Percentiles rank a stretch among this genome's conserved stretches.
phyloP scores from a whole-genome alignment of 2,113 vertebrate species.

The Lepidothrix coronata region DNA sequence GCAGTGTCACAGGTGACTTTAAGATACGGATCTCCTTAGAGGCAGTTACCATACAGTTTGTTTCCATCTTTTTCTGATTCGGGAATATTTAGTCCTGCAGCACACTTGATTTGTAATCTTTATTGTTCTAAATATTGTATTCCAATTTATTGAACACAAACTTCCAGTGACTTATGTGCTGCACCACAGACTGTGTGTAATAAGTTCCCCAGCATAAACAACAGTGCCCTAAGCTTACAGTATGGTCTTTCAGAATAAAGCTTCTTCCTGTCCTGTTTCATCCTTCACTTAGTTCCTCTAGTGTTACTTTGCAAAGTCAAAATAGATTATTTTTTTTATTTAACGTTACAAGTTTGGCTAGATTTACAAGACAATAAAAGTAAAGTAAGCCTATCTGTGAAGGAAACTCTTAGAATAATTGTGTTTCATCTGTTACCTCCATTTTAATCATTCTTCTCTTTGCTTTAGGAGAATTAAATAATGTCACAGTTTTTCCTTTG shows the following conservation, averaged over 20 bases:
- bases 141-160: not conserved
- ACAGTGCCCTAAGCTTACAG: not conserved
- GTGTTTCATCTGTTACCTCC: not conserved
- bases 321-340: not conserved
- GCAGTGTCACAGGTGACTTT: not conserved
- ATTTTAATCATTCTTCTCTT: not conserved
- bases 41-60: not conserved
- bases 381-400: not conserved
- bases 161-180: not conserved
- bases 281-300: not conserved
- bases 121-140: not conserved
- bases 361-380: not conserved
- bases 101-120: not conserved
- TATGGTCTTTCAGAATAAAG: not conserved
- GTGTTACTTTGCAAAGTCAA: not conserved
- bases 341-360: not conserved
- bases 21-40: not conserved
- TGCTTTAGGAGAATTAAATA: constrained; percentile 19
- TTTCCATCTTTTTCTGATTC: not conserved
- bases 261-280: not conserved
- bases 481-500: not conserved
- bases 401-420: not conserved
- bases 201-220: not conserved
- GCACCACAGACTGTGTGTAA: not conserved
- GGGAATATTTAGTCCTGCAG: not conserved